These are phyloP conservation scores for Miniopterus natalensis DNA, from an alignment of 2,113 vertebrate species.

Conservation along the genomic window DNA sequence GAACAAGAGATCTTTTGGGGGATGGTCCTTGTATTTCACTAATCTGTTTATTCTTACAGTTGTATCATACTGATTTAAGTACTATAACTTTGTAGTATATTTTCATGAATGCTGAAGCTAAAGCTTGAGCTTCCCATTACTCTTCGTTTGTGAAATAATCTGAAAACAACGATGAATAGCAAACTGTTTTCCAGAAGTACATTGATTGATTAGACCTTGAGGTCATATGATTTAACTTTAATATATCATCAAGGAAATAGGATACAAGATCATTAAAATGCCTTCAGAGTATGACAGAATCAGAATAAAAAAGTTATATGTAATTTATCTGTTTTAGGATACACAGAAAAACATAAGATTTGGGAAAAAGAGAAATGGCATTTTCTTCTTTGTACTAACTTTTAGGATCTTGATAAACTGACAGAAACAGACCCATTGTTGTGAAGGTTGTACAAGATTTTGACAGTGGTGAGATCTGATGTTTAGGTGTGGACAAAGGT, in stretches of 20 bases:
- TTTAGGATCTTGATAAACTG: background rate
- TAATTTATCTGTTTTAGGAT: background rate
- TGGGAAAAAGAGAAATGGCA: background rate
- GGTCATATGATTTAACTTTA: background rate
- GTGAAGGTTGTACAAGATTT: background rate
- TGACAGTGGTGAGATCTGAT: background rate
- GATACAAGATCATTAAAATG: background rate
- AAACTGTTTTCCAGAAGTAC: conserved; percentile 5
- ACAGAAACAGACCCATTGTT: background rate
- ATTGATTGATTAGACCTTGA: conserved; percentile 10
- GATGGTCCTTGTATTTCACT: background rate
- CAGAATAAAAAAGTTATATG: background rate
- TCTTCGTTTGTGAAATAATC: conserved; percentile 15
- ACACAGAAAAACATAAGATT: background rate
- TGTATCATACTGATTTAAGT: background rate
- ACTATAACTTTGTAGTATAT: background rate
- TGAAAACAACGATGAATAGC: background rate
- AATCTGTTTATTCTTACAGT: background rate
- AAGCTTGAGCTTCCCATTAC: background rate
- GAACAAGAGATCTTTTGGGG: background rate
- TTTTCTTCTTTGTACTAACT: background rate
- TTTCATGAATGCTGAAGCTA: background rate
- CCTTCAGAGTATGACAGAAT: background rate
- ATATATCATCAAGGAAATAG: background rate
- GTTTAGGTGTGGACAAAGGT: background rate